A percentile compares a stretch with the other conserved stretches of the same genome.
phyloP scores from a whole-genome alignment of 2,888 invertebrate species.

The Caenorhabditis japonica region DNA sequence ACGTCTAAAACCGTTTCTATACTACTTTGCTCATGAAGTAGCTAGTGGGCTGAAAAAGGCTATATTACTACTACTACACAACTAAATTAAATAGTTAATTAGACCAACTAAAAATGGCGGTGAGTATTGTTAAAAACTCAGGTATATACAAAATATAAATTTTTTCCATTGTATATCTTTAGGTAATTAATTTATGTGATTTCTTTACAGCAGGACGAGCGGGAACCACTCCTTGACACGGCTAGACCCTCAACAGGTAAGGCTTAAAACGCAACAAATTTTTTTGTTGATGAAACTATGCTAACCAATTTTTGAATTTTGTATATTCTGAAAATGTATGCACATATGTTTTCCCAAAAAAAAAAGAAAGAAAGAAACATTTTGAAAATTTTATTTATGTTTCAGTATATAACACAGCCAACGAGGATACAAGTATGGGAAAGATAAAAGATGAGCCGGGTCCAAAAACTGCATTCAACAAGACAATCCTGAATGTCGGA shows the following conservation, averaged over 20 bases:
- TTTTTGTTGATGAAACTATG: too few species aligned
- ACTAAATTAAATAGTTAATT: too few species aligned
- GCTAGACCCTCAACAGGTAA: conserved; percentile 12
- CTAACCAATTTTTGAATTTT: background rate
- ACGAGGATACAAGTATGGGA: background rate
- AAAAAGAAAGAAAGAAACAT: background rate
- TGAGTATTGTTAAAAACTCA: background rate
- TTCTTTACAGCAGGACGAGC: conserved; percentile 26
- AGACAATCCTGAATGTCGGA: conserved; percentile 11
- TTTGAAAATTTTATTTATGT: background rate
- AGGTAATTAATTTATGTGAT: background rate
- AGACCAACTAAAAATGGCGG: background rate
- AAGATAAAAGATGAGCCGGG: conserved; percentile 9
- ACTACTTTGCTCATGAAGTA: conserved; percentile 24
- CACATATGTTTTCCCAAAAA: too few species aligned
- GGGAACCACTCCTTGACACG: conserved; percentile 41
- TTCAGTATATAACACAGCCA: conserved; percentile 20
- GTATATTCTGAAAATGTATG: too few species aligned
- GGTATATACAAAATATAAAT: background rate
- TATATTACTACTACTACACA: too few species aligned
- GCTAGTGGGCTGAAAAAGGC: too few species aligned
- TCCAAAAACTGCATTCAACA: conserved; percentile 5
- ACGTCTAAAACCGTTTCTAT: conserved; percentile 20
- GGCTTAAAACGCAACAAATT: background rate
- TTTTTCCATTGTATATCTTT: background rate